These are phyloP conservation scores for Dendrolimus houi DNA, from an alignment of 2,888 invertebrate genomes.

Conservation along the genomic window DNA sequence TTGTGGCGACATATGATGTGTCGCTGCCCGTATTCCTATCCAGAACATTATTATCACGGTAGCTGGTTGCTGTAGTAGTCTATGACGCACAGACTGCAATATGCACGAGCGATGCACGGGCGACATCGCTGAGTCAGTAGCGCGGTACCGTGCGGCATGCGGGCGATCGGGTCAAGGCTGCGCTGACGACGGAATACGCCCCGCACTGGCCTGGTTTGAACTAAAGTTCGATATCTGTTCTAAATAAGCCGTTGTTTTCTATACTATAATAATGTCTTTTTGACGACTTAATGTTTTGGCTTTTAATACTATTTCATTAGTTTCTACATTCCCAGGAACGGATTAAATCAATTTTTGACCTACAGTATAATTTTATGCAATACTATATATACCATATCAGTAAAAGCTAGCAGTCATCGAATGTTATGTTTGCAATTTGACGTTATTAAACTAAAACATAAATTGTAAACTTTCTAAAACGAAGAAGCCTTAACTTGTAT, in stretches of 20 bases:
- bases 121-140: conserved; percentile 36
- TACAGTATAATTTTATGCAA: too few relatives aligned
- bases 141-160: conserved; percentile 15
- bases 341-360: too few relatives aligned
- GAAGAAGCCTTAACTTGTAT: too few relatives aligned
- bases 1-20: too few relatives aligned
- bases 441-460: too few relatives aligned
- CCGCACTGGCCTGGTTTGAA: conserved; percentile 47
- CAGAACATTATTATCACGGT: conserved; percentile 3
- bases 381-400: too few relatives aligned
- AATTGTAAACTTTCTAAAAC: too few relatives aligned
- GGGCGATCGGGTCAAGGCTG: conserved; percentile 44
- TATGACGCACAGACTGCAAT: conserved; percentile 13
- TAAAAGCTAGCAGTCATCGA: too few relatives aligned
- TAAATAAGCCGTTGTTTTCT: conserved; percentile 1
- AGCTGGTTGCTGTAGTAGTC: conserved; percentile 4
- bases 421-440: too few relatives aligned
- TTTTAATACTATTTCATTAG: too few relatives aligned
- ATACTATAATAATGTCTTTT: neutral
- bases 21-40: neutral
- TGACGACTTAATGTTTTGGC: neutral
- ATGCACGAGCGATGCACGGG: conserved; percentile 21
- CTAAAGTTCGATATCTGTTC: conserved; percentile 39
- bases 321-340: too few relatives aligned
- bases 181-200: conserved; percentile 31